phyloP scores from a whole-genome alignment of 2,888 invertebrate genomes.

The Amblyjoppa fuscipennis region DNA sequence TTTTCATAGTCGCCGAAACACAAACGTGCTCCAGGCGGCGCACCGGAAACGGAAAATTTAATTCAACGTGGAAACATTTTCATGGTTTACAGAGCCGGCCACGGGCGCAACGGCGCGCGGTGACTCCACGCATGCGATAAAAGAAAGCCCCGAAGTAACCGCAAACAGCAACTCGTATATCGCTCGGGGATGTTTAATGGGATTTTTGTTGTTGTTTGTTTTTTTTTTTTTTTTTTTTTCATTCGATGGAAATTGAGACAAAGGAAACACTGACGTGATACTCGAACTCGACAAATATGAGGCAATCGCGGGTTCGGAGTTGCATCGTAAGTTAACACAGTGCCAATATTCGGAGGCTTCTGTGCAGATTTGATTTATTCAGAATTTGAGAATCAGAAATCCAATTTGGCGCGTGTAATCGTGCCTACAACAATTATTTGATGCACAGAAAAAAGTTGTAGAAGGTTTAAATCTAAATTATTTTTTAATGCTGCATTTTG shows the following conservation, averaged over 20 bases:
- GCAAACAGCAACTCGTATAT: constrained; percentile 19
- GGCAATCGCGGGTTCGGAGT: too few relatives aligned
- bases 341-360: too few relatives aligned
- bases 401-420: too few relatives aligned
- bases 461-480: too few relatives aligned
- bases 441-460: too few relatives aligned
- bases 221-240: not conserved
- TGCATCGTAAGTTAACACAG: too few relatives aligned
- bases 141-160: constrained; percentile 10
- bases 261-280: not conserved
- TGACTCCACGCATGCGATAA: constrained; percentile 10
- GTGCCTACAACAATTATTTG: too few relatives aligned
- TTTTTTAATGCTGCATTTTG: too few relatives aligned
- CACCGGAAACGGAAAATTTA: constrained; percentile 78
- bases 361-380: too few relatives aligned
- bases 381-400: too few relatives aligned
- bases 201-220: constrained; percentile 5
- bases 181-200: not conserved
- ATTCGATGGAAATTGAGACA: not conserved
- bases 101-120: not conserved
- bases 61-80: constrained; percentile 64
- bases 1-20: constrained; percentile 30
- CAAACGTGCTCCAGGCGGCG: constrained; percentile 72
- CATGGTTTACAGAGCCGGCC: constrained; percentile 25
- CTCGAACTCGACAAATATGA: too few relatives aligned